Evolutionary conservation across 2,113 vertebrate genomes (phyloP).

Genomic region (Megalops atlanticus): DNA sequence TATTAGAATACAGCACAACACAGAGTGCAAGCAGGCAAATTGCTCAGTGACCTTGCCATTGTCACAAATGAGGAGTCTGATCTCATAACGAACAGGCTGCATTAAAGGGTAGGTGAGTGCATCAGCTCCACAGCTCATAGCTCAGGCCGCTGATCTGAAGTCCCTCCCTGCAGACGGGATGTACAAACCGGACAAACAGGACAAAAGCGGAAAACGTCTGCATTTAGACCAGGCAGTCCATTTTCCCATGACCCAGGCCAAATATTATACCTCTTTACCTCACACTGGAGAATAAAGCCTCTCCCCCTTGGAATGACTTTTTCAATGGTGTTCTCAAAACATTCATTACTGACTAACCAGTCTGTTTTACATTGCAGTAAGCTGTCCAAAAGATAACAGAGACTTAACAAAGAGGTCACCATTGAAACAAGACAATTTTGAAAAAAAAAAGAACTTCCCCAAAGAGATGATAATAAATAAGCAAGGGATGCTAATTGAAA

Average conservation of each 20-base stretch:
- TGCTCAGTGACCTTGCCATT: constrained; percentile 70
- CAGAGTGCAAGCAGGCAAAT: constrained; percentile 57
- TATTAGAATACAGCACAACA: constrained; percentile 65
- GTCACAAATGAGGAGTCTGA: constrained; percentile 67
- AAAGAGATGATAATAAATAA: constrained; percentile 33
- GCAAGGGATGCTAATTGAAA: constrained; percentile 55
- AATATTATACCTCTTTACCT: not conserved
- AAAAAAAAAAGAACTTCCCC: constrained; percentile 15
- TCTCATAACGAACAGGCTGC: constrained; percentile 66
- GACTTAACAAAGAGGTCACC: constrained; percentile 51
- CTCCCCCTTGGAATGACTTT: not conserved
- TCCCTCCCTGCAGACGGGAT: not conserved
- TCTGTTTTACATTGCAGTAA: constrained; percentile 40
- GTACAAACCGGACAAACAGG: not conserved
- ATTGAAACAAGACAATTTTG: constrained; percentile 41
- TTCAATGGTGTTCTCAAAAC: constrained; percentile 36
- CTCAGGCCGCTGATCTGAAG: not conserved
- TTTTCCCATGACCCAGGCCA: not conserved
- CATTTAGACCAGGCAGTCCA: constrained; percentile 5
- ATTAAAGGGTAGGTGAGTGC: constrained; percentile 46
- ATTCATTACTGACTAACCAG: constrained; percentile 48
- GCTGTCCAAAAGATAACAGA: constrained; percentile 57
- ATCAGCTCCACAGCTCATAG: constrained; percentile 34
- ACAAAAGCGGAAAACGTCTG: constrained; percentile 20
- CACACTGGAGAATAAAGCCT: not conserved